These are phyloP conservation scores for Bombus pyrosoma DNA, from an alignment of 1,140 invertebrate species.

Conservation along the genomic window DNA sequence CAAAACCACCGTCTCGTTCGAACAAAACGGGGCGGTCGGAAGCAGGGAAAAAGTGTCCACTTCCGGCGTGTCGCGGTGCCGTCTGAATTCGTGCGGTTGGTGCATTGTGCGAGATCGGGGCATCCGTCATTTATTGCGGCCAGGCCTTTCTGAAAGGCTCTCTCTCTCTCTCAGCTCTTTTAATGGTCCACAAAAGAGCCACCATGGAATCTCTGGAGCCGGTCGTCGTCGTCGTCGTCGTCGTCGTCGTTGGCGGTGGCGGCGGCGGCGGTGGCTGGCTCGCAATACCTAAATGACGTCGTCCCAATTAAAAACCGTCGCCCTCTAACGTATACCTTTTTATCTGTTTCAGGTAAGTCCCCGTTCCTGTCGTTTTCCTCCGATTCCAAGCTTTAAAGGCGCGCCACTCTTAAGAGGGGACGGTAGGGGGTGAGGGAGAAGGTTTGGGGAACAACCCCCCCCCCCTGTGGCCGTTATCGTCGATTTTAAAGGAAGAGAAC, in stretches of 20 bases:
- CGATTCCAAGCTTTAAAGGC: constrained; percentile 34
- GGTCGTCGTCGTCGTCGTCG: too few relatives aligned
- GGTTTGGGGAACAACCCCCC: neutral
- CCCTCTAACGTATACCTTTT: constrained; percentile 57
- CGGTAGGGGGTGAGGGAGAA: neutral
- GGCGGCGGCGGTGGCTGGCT: neutral
- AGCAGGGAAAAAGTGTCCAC: neutral
- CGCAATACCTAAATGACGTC: constrained; percentile 54
- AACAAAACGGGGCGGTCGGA: neutral
- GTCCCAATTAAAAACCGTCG: constrained; percentile 58
- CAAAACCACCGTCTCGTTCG: neutral
- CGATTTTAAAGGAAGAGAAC: constrained; percentile 34
- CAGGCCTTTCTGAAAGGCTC: constrained; percentile 39
- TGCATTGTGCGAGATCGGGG: constrained; percentile 49
- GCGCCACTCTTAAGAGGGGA: neutral
- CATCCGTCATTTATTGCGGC: constrained; percentile 49
- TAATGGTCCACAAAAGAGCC: constrained; percentile 52
- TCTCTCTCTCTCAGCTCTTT: constrained; percentile 36
- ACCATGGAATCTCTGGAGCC: constrained; percentile 38
- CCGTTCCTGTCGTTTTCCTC: constrained; percentile 1
- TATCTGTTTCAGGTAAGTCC: constrained; percentile 67
- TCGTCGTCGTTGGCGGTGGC: too few relatives aligned
- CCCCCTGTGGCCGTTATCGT: constrained; percentile 20
- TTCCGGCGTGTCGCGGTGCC: constrained; percentile 40
- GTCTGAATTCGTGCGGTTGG: constrained; percentile 24